phyloP scores from a whole-genome alignment of 2,888 invertebrate species.

The Parasteatoda lunata region DNA sequence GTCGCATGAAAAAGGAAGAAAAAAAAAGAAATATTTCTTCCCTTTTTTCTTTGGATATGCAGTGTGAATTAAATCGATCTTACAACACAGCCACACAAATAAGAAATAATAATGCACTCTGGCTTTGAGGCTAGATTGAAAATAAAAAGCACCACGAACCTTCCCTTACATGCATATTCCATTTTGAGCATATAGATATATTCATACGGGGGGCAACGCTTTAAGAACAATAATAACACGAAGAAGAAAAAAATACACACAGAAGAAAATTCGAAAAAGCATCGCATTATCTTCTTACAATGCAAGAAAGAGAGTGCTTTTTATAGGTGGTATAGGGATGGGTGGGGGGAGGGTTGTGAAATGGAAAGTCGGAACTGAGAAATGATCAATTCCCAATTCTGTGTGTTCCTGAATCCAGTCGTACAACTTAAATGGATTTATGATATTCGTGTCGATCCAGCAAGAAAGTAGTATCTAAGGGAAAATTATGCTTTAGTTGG shows the following conservation, averaged over 20 bases:
- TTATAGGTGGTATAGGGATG: conserved; percentile 8
- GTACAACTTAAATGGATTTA: conserved; percentile 64
- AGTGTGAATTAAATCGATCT: conserved; percentile 51
- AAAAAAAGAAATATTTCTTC: conserved; percentile 5
- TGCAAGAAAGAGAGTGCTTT: conserved; percentile 32
- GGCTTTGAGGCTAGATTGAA: conserved; percentile 16
- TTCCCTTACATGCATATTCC: conserved; percentile 36
- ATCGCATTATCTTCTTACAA: conserved; percentile 55
- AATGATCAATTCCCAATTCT: conserved; percentile 61
- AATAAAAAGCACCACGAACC: conserved; percentile 37
- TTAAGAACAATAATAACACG: background rate
- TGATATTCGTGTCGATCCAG: conserved; percentile 31
- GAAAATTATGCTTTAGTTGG: conserved; percentile 31
- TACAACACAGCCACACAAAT: conserved; percentile 28
- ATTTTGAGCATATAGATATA: conserved; percentile 23
- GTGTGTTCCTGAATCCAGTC: conserved; percentile 29
- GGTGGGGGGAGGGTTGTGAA: conserved; percentile 7
- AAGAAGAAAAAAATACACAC: background rate
- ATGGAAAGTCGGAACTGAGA: conserved; percentile 4
- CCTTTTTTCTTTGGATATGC: conserved; percentile 1
- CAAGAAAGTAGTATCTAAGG: conserved; percentile 4
- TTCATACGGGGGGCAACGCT: conserved; percentile 1
- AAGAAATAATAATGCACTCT: conserved; percentile 54
- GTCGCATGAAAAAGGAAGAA: background rate
- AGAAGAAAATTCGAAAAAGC: conserved; percentile 4